Evolutionary conservation across 2,888 invertebrate genomes (phyloP).

Genomic region (Phaedon cochleariae): DNA sequence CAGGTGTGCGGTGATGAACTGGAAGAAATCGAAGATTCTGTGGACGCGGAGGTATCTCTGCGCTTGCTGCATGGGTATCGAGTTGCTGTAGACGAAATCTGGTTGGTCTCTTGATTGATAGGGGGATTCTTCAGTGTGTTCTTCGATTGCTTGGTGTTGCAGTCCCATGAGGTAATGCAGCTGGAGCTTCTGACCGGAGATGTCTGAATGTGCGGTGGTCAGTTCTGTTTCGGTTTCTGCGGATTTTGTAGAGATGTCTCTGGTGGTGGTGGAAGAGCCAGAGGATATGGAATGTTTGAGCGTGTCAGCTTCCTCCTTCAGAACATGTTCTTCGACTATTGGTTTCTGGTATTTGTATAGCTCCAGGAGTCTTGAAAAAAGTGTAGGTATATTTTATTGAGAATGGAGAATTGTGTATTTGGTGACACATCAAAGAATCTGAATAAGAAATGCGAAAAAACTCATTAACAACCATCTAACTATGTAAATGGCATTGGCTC

Average conservation of each 20-base stretch:
- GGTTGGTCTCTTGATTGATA: conserved; percentile 32
- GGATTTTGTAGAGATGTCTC: neutral
- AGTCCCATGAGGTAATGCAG: conserved; percentile 50
- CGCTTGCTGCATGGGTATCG: conserved; percentile 54
- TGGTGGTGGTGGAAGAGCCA: neutral
- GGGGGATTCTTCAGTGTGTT: conserved; percentile 19
- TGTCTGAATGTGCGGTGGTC: conserved; percentile 5
- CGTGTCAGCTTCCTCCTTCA: neutral
- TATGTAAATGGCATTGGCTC: no score
- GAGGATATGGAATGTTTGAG: neutral
- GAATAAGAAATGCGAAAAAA: no score
- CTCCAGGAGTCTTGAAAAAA: conserved; percentile 7
- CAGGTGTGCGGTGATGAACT: conserved; percentile 62
- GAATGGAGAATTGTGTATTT: no score
- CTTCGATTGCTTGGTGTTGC: conserved; percentile 26
- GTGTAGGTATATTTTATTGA: no score
- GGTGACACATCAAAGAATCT: no score
- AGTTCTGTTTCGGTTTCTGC: conserved; percentile 36
- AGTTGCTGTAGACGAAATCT: conserved; percentile 41
- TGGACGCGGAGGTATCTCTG: conserved; percentile 59
- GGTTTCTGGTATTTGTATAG: conserved; percentile 6
- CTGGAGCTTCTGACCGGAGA: conserved; percentile 26
- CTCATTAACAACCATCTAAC: no score
- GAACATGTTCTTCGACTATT: neutral
- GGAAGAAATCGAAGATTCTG: conserved; percentile 62